phyloP scores from a whole-genome alignment of 2,113 vertebrate species.

The Erythrolamprus reginae region DNA sequence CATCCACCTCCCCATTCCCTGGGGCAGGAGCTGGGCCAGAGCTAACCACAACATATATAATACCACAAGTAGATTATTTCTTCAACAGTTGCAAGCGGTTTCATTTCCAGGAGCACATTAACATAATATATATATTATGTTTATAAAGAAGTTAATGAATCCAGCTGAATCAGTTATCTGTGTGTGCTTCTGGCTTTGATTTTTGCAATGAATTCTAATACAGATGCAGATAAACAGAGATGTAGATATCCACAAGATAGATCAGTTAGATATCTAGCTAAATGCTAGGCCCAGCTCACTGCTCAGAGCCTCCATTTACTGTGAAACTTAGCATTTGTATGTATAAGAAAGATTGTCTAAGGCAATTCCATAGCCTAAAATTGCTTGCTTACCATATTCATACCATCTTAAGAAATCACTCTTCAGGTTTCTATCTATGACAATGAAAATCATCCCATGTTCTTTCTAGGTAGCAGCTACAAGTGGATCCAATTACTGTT shows the following conservation, averaged over 20 bases:
- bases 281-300: constrained; percentile 17
- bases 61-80: no score
- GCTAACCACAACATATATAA: no score
- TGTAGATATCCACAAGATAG: not conserved
- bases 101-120: no score
- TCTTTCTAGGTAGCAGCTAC: not conserved
- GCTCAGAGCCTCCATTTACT: not conserved
- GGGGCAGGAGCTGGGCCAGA: no score
- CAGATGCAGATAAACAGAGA: not conserved
- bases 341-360: not conserved
- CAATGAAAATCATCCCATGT: not conserved
- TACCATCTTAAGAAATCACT: not conserved
- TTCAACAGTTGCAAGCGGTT: no score
- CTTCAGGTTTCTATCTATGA: not conserved
- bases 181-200: no score
- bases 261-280: not conserved
- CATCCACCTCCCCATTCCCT: no score
- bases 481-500: not conserved
- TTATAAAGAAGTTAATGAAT: no score
- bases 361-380: not conserved
- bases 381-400: not conserved
- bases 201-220: no score
- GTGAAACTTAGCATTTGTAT: constrained; percentile 27
- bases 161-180: no score
- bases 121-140: no score